Percentiles rank a stretch among this genome's conserved stretches.
These are phyloP conservation scores for Scaptodrosophila latifasciaeformis DNA, from an alignment of 2,888 invertebrate species.

Conservation along the genomic window DNA sequence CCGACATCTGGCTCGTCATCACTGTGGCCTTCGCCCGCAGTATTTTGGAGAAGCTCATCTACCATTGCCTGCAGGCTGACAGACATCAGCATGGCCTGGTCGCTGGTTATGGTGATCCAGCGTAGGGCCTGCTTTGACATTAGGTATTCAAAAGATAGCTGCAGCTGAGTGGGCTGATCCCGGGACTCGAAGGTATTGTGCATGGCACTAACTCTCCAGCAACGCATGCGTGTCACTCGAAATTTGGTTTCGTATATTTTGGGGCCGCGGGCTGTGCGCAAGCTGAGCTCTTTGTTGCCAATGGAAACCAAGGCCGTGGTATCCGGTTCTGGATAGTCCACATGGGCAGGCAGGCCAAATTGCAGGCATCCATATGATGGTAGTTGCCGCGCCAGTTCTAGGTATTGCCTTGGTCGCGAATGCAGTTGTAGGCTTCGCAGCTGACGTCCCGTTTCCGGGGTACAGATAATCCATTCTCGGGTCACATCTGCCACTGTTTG, in stretches of 20 bases:
- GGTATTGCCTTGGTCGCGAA: conserved; percentile 90
- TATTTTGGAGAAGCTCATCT: conserved; percentile 82
- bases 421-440: conserved; percentile 83
- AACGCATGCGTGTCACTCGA: conserved; percentile 96
- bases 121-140: conserved; percentile 92
- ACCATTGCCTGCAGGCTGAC: conserved; percentile 97
- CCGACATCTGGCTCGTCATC: conserved; percentile 47
- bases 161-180: conserved; percentile 76
- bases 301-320: conserved; percentile 85
- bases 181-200: conserved; percentile 75
- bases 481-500: conserved; percentile 92
- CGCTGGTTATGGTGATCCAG: conserved; percentile 94
- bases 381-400: conserved; percentile 87
- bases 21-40: conserved; percentile 27
- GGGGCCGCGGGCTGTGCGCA: conserved; percentile 79
- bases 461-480: conserved; percentile 88
- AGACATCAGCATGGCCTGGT: conserved; percentile 96
- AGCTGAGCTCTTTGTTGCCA: conserved; percentile 89
- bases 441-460: conserved; percentile 81
- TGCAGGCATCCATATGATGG: conserved; percentile 93
- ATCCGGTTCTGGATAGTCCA: conserved; percentile 83
- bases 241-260: conserved; percentile 89
- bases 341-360: conserved; percentile 81
- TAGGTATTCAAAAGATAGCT: conserved; percentile 96
- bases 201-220: conserved; percentile 95